A percentile compares a stretch with the other conserved stretches of the same genome.
These are phyloP conservation scores for Oxygymnocypris stewartii DNA, from an alignment of 2,113 vertebrate species.

Conservation along the genomic window DNA sequence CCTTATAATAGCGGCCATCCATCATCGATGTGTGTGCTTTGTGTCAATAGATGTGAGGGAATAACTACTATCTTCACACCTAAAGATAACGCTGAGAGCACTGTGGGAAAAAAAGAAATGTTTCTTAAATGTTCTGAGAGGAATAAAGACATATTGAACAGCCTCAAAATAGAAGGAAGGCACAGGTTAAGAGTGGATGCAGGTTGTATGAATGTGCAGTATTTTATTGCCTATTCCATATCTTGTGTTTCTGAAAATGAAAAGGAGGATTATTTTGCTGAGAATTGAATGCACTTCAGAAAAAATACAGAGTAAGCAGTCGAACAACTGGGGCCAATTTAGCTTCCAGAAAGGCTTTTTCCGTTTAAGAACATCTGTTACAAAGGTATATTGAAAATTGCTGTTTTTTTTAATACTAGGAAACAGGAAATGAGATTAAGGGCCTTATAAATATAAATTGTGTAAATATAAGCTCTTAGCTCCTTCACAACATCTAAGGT, in stretches of 20 bases:
- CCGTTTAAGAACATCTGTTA: conserved; percentile 55
- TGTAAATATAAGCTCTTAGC: conserved; percentile 14
- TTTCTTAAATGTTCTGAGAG: conserved; percentile 20
- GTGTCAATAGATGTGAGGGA: conserved; percentile 53
- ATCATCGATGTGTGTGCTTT: conserved; percentile 56
- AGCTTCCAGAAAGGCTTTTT: conserved; percentile 27
- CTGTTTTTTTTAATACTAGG: conserved; percentile 44
- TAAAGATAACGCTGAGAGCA: conserved; percentile 41
- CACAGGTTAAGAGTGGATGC: background rate
- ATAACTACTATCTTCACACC: conserved; percentile 46
- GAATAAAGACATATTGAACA: conserved; percentile 5
- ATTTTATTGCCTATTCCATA: background rate
- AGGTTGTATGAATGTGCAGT: background rate
- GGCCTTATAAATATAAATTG: conserved; percentile 34
- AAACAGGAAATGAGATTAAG: conserved; percentile 54
- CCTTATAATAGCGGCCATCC: conserved; percentile 58
- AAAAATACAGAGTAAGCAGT: conserved; percentile 21
- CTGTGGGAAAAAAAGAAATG: conserved; percentile 13
- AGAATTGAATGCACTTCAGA: conserved; percentile 14
- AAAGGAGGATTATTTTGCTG: background rate
- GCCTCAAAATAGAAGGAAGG: background rate
- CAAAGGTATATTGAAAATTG: conserved; percentile 46
- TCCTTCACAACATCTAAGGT: conserved; percentile 39
- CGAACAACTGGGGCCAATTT: conserved; percentile 43
- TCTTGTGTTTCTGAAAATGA: conserved; percentile 1